phyloP scores from a whole-genome alignment of 2,888 invertebrate genomes.

The Spodoptera littoralis region DNA sequence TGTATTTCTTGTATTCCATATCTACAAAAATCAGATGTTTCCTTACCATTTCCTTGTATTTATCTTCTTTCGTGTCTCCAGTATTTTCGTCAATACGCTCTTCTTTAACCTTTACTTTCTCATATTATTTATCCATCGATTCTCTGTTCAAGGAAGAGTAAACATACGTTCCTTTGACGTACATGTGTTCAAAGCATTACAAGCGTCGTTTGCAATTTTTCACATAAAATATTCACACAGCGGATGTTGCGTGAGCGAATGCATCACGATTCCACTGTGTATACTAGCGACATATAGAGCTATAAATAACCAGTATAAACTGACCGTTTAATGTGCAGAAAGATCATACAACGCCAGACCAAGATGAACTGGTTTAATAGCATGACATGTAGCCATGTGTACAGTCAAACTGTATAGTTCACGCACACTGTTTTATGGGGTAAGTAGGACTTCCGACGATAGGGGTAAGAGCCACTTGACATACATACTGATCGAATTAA shows the following conservation, averaged over 20 bases:
- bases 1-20: conserved; percentile 4
- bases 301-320: no score
- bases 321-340: no score
- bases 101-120: not conserved
- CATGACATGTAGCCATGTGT: not conserved
- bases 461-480: conserved; percentile 2
- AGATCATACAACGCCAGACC: no score
- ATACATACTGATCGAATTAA: not conserved
- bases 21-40: not conserved
- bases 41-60: not conserved
- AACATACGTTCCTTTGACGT: conserved; percentile 30
- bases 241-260: conserved; percentile 69
- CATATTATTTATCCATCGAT: conserved; percentile 2
- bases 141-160: conserved; percentile 9
- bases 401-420: conserved; percentile 12
- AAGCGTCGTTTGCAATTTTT: conserved; percentile 70
- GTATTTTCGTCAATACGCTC: not conserved
- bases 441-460: conserved; percentile 29
- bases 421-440: conserved; percentile 27
- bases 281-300: no score
- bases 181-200: conserved; percentile 41
- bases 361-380: no score
- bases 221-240: conserved; percentile 76
- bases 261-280: conserved; percentile 36
- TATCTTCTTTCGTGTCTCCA: not conserved